Evolutionary conservation across 1,140 invertebrate genomes (phyloP).

Genomic region (Hetaerina americana): DNA sequence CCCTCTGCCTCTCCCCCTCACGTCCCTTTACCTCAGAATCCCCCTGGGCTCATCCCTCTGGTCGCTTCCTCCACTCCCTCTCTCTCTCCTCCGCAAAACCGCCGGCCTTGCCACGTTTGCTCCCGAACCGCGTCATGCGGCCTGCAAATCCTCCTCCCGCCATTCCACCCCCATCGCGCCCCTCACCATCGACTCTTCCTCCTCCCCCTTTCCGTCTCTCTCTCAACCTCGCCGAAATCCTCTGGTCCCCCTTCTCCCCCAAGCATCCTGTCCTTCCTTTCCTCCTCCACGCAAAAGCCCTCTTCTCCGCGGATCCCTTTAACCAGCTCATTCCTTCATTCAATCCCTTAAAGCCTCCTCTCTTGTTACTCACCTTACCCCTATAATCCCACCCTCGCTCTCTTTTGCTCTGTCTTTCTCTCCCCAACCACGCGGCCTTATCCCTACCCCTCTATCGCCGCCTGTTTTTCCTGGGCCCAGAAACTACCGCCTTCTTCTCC

Average conservation of each 20-base stretch:
- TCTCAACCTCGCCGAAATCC: neutral
- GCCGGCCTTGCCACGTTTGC: neutral
- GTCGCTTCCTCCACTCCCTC: neutral
- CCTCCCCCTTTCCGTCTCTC: neutral
- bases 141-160: neutral
- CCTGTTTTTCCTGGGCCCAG: too few relatives aligned
- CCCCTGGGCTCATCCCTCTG: neutral
- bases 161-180: neutral
- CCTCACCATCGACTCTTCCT: neutral
- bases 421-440: neutral
- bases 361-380: too few relatives aligned
- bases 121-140: neutral
- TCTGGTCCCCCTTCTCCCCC: neutral
- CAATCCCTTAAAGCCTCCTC: neutral
- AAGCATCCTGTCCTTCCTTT: neutral
- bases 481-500: too few relatives aligned
- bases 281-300: neutral
- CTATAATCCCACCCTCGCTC: neutral
- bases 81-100: too few relatives aligned
- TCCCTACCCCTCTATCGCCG: too few relatives aligned
- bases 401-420: neutral
- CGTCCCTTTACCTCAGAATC: too few relatives aligned
- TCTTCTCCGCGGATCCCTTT: neutral
- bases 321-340: neutral
- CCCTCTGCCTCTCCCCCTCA: neutral